Conservation (phyloP, 2,797 vertebrate species). For the Rhinogobio ventralis region DNA sequence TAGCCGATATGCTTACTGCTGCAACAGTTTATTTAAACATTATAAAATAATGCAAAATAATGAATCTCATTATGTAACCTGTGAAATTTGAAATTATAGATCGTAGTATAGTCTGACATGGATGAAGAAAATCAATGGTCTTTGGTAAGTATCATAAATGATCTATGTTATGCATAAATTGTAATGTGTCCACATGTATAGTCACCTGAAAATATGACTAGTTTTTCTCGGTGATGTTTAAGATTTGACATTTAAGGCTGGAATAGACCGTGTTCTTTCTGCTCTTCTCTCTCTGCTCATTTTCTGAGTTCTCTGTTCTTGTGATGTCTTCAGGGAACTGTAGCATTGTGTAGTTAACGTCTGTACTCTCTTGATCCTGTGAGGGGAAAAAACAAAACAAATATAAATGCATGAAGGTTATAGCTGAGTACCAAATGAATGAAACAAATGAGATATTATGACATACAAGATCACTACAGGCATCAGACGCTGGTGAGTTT, state of each 20-base stretch:
- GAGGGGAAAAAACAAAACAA: not conserved
- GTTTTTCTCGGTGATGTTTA: conserved; percentile 2
- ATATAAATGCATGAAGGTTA: not conserved
- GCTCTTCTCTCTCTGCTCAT: not conserved
- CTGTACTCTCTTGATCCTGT: not conserved
- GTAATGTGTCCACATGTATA: not conserved
- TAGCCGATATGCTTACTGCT: not conserved
- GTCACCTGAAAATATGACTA: not conserved
- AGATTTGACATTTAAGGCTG: conserved; percentile 11
- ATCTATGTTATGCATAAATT: not conserved
- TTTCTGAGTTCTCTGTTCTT: not conserved
- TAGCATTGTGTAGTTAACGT: conserved; percentile 4
- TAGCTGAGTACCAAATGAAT: not conserved
- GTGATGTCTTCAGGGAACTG: not conserved
- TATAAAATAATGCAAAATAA: not conserved
- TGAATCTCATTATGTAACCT: not conserved
- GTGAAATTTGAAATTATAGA: not conserved
- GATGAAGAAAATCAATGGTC: not conserved
- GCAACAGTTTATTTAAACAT: not conserved
- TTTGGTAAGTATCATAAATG: not conserved
- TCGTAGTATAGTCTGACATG: not conserved
- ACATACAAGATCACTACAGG: not conserved
- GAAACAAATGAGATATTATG: not conserved
- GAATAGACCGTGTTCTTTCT: not conserved
- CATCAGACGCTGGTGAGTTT: not conserved